Percentiles rank a stretch among this genome's conserved stretches.
Conservation (phyloP, 2,888 invertebrate species). For the Andrena haemorrhoa region DNA sequence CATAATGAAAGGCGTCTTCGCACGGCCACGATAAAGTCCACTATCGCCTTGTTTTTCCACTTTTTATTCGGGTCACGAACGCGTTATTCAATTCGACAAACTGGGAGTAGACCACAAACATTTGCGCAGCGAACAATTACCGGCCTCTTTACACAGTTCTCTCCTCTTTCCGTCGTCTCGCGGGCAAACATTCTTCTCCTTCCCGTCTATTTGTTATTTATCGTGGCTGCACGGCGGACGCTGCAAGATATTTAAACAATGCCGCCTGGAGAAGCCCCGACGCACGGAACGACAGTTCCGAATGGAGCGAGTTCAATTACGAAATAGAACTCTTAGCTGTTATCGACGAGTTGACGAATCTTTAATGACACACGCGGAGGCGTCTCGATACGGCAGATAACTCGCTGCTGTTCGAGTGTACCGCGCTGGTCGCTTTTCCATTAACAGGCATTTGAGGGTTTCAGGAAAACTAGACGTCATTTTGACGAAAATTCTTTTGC, state of each 20-base stretch:
- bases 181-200: not conserved
- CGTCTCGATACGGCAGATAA: not conserved
- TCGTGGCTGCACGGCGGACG: not conserved
- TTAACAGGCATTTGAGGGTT: not conserved
- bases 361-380: not conserved
- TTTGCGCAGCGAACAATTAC: slow-evolving; percentile 33
- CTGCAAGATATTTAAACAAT: not conserved
- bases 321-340: not conserved
- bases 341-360: slow-evolving; percentile 21
- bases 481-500: no score
- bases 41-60: slow-evolving; percentile 4
- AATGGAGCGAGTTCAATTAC: not conserved
- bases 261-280: not conserved
- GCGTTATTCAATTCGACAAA: slow-evolving; percentile 34
- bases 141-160: slow-evolving; percentile 14
- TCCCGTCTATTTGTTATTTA: not conserved
- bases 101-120: slow-evolving; percentile 29
- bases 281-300: not conserved
- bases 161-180: not conserved
- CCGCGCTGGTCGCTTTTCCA: not conserved
- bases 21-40: slow-evolving; percentile 11
- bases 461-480: no score
- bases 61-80: slow-evolving; percentile 23
- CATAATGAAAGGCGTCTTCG: slow-evolving; percentile 12
- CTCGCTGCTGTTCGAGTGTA: not conserved